Percentiles rank a stretch among this genome's conserved stretches.
phyloP scores from a whole-genome alignment of 2,888 invertebrate genomes.

The Drosophila neutralis region DNA sequence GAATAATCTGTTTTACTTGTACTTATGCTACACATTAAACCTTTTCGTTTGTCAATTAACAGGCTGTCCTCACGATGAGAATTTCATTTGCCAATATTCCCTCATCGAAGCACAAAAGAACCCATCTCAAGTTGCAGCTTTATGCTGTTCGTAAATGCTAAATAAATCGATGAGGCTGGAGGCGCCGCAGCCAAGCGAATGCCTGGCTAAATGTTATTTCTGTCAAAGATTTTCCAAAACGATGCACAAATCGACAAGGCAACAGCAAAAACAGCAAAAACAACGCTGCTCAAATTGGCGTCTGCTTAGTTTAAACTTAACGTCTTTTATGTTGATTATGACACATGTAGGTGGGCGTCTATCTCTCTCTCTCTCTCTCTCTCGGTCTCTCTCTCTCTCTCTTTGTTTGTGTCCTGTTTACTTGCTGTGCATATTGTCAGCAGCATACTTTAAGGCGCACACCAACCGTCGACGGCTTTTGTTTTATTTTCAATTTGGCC shows the following conservation, averaged over 20 bases:
- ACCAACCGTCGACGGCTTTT: conserved; percentile 1
- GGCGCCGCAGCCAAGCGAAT: conserved; percentile 6
- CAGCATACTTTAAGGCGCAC: conserved; percentile 31
- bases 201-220: conserved; percentile 61
- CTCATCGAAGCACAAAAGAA: not conserved
- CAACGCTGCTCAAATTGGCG: conserved; percentile 45
- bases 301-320: conserved; percentile 76
- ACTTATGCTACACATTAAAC: not conserved
- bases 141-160: conserved; percentile 47
- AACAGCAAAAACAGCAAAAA: conserved; percentile 12
- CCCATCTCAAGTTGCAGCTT: conserved; percentile 21
- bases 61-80: not conserved
- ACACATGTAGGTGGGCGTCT: conserved; percentile 53
- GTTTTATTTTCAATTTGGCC: conserved; percentile 51
- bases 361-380: not conserved
- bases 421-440: conserved; percentile 35
- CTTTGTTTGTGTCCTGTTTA: conserved; percentile 29
- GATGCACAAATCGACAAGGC: conserved; percentile 68
- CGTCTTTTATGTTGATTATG: conserved; percentile 78
- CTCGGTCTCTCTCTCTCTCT: not conserved
- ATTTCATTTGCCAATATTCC: not conserved
- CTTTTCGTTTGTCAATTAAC: not conserved
- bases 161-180: conserved; percentile 63
- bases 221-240: conserved; percentile 77
- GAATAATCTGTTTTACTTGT: not conserved